These are phyloP conservation scores for Tetrax tetrax DNA, from an alignment of 2,113 vertebrate species.

Conservation along the genomic window DNA sequence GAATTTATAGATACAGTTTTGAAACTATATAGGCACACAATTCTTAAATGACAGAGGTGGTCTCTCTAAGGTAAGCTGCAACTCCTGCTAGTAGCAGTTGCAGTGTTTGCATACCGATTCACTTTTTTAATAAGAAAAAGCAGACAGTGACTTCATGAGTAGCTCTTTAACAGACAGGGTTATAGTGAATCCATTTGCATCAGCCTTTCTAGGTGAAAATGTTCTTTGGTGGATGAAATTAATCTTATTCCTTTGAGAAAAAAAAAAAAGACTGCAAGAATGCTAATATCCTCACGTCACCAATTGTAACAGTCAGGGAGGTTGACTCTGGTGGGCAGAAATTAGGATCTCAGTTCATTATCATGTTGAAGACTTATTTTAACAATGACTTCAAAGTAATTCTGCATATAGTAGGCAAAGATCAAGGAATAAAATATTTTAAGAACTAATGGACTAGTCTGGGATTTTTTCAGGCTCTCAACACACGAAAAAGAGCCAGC, in stretches of 20 bases:
- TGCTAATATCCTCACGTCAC: neutral
- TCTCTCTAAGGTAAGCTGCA: neutral
- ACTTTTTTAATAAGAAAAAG: neutral
- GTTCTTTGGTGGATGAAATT: neutral
- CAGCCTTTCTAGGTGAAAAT: neutral
- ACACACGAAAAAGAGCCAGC: neutral
- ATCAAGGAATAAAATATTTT: neutral
- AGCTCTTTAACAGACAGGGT: neutral
- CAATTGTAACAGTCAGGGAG: neutral
- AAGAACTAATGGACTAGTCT: neutral
- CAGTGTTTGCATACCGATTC: neutral
- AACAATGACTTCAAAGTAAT: neutral
- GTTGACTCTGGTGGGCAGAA: neutral
- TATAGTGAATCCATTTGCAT: neutral
- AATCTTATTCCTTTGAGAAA: neutral
- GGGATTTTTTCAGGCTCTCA: neutral
- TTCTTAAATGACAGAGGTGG: neutral
- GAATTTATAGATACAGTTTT: neutral
- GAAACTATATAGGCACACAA: neutral
- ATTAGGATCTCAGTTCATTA: neutral
- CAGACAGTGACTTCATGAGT: neutral
- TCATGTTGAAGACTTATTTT: neutral
- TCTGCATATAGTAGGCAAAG: neutral
- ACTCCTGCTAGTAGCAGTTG: neutral
- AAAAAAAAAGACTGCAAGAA: neutral